These are phyloP conservation scores for Crenichthys baileyi DNA, from an alignment of 2,797 vertebrate genomes.

Conservation along the genomic window DNA sequence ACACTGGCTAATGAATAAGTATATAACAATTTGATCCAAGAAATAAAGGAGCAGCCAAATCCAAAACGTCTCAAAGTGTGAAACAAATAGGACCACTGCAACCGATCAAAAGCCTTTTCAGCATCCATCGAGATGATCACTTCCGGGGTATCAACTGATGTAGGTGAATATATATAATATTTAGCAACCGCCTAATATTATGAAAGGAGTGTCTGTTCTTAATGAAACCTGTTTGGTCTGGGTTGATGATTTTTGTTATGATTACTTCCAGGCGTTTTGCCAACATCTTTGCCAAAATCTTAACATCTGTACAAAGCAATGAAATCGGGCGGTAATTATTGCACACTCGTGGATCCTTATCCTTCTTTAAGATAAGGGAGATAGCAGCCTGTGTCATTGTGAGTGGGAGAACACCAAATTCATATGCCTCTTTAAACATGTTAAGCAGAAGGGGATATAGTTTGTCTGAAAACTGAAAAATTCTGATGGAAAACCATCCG, in stretches of 20 bases:
- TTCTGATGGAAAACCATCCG: background rate
- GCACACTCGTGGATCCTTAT: background rate
- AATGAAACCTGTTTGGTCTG: background rate
- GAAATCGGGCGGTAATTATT: background rate
- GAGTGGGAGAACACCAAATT: background rate
- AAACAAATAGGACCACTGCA: too few species aligned
- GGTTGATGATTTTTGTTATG: background rate
- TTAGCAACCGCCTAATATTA: too few species aligned
- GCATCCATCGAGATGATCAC: too few species aligned
- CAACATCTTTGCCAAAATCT: background rate
- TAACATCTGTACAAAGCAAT: background rate
- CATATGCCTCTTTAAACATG: constrained; percentile 2
- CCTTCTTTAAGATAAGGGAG: background rate
- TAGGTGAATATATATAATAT: too few species aligned
- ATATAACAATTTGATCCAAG: too few species aligned
- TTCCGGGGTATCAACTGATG: too few species aligned
- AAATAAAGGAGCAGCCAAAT: too few species aligned
- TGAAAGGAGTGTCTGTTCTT: too few species aligned
- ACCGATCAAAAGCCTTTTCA: too few species aligned
- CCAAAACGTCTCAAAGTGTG: too few species aligned
- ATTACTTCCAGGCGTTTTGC: background rate
- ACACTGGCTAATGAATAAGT: too few species aligned
- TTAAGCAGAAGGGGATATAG: background rate
- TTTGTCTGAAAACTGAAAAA: constrained; percentile 1
- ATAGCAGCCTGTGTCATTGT: background rate